These are phyloP conservation scores for Holothuria scabra DNA, from an alignment of 53 echinoderm and acorn worm genomes.

Conservation along the genomic window DNA sequence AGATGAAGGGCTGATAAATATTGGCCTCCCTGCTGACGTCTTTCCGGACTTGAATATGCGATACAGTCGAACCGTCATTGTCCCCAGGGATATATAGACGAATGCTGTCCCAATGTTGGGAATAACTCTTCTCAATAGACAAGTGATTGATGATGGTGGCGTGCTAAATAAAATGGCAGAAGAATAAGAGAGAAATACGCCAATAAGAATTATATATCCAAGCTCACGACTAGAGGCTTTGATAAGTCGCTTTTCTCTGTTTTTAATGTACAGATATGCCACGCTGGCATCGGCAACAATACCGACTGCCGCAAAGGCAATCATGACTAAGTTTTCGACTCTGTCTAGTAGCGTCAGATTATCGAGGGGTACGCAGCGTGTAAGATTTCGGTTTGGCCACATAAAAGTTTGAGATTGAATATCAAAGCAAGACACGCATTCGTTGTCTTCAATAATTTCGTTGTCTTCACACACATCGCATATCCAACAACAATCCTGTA, in stretches of 20 bases:
- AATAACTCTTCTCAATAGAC: slow-evolving; percentile 65
- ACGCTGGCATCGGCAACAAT: slow-evolving; percentile 52
- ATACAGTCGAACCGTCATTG: slow-evolving; percentile 85
- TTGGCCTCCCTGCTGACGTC: slow-evolving; percentile 77
- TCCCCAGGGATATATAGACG: slow-evolving; percentile 85
- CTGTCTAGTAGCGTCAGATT: slow-evolving; percentile 47
- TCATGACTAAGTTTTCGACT: slow-evolving; percentile 45
- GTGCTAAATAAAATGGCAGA: slow-evolving; percentile 64
- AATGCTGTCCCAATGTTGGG: slow-evolving; percentile 72
- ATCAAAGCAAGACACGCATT: slow-evolving; percentile 71
- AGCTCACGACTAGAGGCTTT: slow-evolving; percentile 93
- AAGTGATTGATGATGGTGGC: slow-evolving; percentile 50
- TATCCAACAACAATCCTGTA: slow-evolving; percentile 85
- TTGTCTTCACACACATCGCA: slow-evolving; percentile 56
- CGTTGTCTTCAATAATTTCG: slow-evolving; percentile 67
- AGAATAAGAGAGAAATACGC: slow-evolving; percentile 69
- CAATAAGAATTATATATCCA: slow-evolving; percentile 85
- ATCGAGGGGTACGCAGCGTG: slow-evolving; percentile 25
- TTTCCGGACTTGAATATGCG: slow-evolving; percentile 80
- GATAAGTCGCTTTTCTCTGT: slow-evolving; percentile 80
- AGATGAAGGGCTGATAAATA: slow-evolving; percentile 84
- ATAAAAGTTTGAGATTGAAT: slow-evolving; percentile 46
- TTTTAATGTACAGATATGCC: slow-evolving; percentile 68
- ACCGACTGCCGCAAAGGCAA: slow-evolving; percentile 47
- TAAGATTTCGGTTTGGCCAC: slow-evolving; percentile 59